Percentiles rank a stretch among this genome's conserved stretches.
Evolutionary conservation across 37 sponge, comb jelly and placozoan species (phyloP).

Genomic region (Beroe ovata): DNA sequence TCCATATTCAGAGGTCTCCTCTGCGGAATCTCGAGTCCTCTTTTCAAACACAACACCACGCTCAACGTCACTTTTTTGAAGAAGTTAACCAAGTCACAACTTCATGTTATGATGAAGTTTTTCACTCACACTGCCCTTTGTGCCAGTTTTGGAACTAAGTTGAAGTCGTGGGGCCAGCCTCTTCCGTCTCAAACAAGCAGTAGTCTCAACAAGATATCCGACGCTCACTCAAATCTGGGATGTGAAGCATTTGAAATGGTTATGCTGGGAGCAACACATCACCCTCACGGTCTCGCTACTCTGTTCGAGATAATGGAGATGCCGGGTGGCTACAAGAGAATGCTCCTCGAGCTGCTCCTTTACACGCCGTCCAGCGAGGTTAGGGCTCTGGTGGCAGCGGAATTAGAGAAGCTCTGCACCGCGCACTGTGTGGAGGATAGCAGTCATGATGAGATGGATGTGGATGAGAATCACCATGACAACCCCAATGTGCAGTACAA

Average conservation of each 20-base stretch:
- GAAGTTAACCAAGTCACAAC: constrained; percentile 13
- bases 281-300: constrained; percentile 12
- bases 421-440: neutral
- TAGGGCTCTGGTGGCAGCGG: constrained; percentile 37
- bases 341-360: constrained; percentile 64
- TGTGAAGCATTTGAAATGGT: constrained; percentile 56
- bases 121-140: constrained; percentile 46
- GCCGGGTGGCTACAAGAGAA: constrained; percentile 64
- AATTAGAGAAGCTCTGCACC: constrained; percentile 40
- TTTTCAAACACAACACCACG: constrained; percentile 60
- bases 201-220: constrained; percentile 2
- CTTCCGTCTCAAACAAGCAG: constrained; percentile 3
- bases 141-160: constrained; percentile 4
- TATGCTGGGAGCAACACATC: constrained; percentile 54
- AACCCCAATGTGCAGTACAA: constrained; percentile 33
- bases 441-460: neutral
- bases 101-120: neutral
- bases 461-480: constrained; percentile 5
- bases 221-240: neutral
- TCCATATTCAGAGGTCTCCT: constrained; percentile 64
- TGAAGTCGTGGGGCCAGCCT: constrained; percentile 31
- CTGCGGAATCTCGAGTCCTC: constrained; percentile 43
- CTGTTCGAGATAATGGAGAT: constrained; percentile 55
- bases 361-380: constrained; percentile 45
- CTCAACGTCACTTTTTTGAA: constrained; percentile 45